phyloP scores from a whole-genome alignment of 2,113 vertebrate species.

The Rissa tridactyla region DNA sequence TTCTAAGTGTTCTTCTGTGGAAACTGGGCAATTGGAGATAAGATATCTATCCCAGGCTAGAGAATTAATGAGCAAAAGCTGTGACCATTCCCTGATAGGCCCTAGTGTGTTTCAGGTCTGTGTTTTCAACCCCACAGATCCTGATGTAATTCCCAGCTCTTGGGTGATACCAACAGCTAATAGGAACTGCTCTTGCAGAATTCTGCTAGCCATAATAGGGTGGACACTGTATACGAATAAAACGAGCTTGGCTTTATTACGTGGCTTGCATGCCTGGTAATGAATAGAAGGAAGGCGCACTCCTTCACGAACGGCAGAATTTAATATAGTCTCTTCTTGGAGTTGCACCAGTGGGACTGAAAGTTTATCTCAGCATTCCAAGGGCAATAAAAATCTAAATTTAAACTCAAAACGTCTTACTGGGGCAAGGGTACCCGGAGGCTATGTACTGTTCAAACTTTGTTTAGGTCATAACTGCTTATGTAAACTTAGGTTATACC shows the following conservation, averaged over 20 bases:
- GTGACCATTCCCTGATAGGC: not conserved
- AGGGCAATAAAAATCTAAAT: slow-evolving; percentile 66
- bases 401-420: slow-evolving; percentile 35
- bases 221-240: not conserved
- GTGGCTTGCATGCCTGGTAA: slow-evolving; percentile 37
- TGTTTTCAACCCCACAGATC: not conserved
- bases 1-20: not conserved
- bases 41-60: not conserved
- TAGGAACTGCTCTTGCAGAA: not conserved
- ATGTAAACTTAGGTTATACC: slow-evolving; percentile 3
- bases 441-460: slow-evolving; percentile 19
- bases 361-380: slow-evolving; percentile 51
- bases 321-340: slow-evolving; percentile 59
- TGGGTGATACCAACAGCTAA: not conserved
- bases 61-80: not conserved
- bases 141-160: not conserved
- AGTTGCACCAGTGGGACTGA: slow-evolving; percentile 33
- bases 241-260: slow-evolving; percentile 29
- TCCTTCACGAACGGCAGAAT: slow-evolving; percentile 20
- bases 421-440: slow-evolving; percentile 12
- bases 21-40: not conserved
- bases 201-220: not conserved
- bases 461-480: slow-evolving; percentile 45
- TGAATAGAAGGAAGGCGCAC: slow-evolving; percentile 23
- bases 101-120: not conserved